Evolutionary conservation across 53 echinoderm and acorn worm genomes (phyloP).

Genomic region (Luidia sarsii): DNA sequence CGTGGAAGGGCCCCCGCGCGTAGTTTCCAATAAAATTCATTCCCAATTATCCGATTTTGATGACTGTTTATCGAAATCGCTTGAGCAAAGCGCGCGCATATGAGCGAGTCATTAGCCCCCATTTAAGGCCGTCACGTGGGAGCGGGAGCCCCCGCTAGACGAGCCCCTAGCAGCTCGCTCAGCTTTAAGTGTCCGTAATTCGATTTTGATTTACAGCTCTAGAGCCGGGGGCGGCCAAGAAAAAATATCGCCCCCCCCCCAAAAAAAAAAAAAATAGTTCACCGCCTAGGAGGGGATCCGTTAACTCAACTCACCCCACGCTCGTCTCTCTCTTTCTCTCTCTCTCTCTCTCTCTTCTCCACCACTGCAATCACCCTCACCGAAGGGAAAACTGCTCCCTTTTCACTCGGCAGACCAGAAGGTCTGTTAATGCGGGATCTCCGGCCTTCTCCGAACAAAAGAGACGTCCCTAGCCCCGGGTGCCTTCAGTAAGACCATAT

Average conservation of each 20-base stretch:
- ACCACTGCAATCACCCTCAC: no score
- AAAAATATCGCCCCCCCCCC: no score
- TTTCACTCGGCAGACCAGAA: constrained; percentile 31
- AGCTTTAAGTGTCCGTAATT: constrained; percentile 31
- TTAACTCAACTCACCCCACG: no score
- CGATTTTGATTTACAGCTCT: constrained; percentile 28
- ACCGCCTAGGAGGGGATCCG: no score
- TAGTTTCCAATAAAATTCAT: constrained; percentile 29
- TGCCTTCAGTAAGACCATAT: constrained; percentile 30
- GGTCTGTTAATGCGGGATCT: constrained; percentile 49
- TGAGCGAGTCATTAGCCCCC: constrained; percentile 15
- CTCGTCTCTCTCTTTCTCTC: no score
- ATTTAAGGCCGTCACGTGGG: constrained; percentile 40
- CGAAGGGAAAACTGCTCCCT: no score
- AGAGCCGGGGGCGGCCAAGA: neutral
- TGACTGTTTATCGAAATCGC: constrained; percentile 38
- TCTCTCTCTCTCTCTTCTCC: no score
- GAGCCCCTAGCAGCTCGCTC: constrained; percentile 15
- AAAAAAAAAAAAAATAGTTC: no score
- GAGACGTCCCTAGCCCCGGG: constrained; percentile 16
- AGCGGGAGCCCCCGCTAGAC: neutral
- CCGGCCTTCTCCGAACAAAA: constrained; percentile 29
- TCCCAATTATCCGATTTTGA: constrained; percentile 45
- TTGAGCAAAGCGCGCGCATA: constrained; percentile 12
- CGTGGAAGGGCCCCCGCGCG: no score